phyloP scores from a whole-genome alignment of 2,888 invertebrate species.

The Drosophila nigricruria region DNA sequence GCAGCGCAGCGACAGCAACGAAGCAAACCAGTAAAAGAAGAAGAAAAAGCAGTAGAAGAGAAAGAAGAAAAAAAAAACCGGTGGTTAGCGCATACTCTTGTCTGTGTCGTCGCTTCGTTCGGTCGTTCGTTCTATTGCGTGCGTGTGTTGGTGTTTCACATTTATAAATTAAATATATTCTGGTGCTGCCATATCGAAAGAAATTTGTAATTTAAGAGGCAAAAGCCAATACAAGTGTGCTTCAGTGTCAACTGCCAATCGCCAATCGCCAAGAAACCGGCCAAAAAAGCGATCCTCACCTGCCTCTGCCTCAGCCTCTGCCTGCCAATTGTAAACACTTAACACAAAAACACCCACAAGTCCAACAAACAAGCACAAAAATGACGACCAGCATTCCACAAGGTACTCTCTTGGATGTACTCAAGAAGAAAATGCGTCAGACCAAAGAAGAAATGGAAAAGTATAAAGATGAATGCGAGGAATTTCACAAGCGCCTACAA shows the following conservation, averaged over 20 bases:
- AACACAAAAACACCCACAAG: slow-evolving; percentile 67
- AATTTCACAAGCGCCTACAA: slow-evolving; percentile 97
- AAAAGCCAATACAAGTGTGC: slow-evolving; percentile 64
- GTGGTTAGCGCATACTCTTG: slow-evolving; percentile 77
- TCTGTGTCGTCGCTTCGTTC: slow-evolving; percentile 62
- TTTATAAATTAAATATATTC: slow-evolving; percentile 65
- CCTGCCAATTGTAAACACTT: slow-evolving; percentile 66
- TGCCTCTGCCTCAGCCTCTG: slow-evolving; percentile 34
- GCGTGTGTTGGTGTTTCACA: slow-evolving; percentile 68
- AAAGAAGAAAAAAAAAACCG: slow-evolving; percentile 81
- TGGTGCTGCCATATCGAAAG: slow-evolving; percentile 68
- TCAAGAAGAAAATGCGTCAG: slow-evolving; percentile 99
- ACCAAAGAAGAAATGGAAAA: slow-evolving; percentile 99
- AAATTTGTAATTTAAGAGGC: slow-evolving; percentile 42
- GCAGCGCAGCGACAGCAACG: slow-evolving; percentile 23
- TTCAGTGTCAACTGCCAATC: slow-evolving; percentile 43
- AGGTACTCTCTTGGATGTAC: slow-evolving; percentile 97
- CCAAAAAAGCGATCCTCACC: slow-evolving; percentile 30
- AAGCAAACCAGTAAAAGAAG: slow-evolving; percentile 60
- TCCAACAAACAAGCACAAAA: slow-evolving; percentile 68
- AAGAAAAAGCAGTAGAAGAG: slow-evolving; percentile 62
- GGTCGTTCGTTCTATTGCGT: slow-evolving; percentile 53
- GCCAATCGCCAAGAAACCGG: slow-evolving; percentile 14
- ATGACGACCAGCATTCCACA: slow-evolving; percentile 96
- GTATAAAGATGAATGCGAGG: slow-evolving; percentile 98